Evolutionary conservation across 2,888 invertebrate species (phyloP), one percentile per base, ranked within the genome.

Genomic region (Ormyrus labotus): DNA sequence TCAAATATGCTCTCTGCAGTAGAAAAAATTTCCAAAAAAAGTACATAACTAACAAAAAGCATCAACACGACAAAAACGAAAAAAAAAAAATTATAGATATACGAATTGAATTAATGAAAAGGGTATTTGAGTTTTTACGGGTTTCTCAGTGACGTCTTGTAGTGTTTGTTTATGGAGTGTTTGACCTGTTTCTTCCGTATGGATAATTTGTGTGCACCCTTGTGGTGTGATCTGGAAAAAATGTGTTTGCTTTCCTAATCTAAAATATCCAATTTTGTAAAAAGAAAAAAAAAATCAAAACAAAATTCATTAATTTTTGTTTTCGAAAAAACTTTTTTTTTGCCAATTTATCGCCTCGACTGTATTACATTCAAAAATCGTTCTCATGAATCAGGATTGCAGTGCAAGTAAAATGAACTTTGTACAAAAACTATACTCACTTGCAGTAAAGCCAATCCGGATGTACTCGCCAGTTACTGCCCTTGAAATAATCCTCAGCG

Each of bases 381-480:
- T 34, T 34, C 4, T 34, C 34, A 45, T 80, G 67, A 67, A 53
- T 11, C n/a, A 61, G 34, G 13, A 11, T 60, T n/a, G n/a, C 8
- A 65, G 63, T 77, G 71, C 55, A 11, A 34, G 34, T 34, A 34
- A 34, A 60, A 67, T 60, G 13, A 53, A 51, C 19, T 60, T 50
- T 69, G 57, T 68, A 60, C 51, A 9, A 57, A 34, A 10, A 50
- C n/a, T n/a, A 75, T 63, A 87, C 89, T 88, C 70, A 90, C 91
- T 89, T 90, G 90, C 90, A 91, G 81, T 91, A 91, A 68, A 88
- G 83, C 97, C 97, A 97, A 87, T 97, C 95, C 70, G 97, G 97
- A 92, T 97, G 97, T 69, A 97, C 94, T 89, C 94, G 95, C 96
- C 96, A 96, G 85, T 95, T 94, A 83, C 93, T 94, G 83, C 95